These are phyloP conservation scores for Murina feae DNA, from an alignment of 2,113 vertebrate species.

Conservation along the genomic window DNA sequence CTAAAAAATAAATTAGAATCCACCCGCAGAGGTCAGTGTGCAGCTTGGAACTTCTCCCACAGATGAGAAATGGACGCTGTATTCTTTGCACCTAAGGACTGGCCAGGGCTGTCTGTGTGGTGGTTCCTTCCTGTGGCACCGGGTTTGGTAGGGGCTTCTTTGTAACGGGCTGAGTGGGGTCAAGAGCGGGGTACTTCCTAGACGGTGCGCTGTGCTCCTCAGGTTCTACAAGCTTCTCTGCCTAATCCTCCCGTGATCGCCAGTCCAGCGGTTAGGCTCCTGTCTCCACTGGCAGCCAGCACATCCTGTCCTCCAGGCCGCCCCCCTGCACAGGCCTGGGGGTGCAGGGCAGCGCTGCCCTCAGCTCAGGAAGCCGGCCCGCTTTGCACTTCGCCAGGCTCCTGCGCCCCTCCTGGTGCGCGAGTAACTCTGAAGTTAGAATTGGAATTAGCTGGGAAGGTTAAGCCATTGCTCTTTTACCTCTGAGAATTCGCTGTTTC, in stretches of 20 bases:
- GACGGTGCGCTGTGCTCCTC: not conserved
- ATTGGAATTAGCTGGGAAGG: slow-evolving; percentile 24
- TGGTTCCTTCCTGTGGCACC: slow-evolving; percentile 22
- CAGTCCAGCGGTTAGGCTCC: accelerated
- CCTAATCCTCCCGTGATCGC: not conserved
- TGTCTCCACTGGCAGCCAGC: accelerated
- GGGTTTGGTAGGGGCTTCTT: slow-evolving; percentile 36
- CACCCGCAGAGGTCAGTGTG: not conserved
- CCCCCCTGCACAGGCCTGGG: no score
- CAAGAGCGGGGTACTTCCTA: slow-evolving; percentile 5
- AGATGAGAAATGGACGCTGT: not conserved
- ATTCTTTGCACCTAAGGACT: slow-evolving; percentile 43
- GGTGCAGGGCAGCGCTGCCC: no score
- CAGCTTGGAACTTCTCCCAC: not conserved
- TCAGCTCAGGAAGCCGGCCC: slow-evolving; percentile 27
- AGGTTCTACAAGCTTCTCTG: not conserved
- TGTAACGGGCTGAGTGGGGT: slow-evolving; percentile 43
- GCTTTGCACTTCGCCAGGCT: slow-evolving; percentile 55
- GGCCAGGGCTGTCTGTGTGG: slow-evolving; percentile 4
- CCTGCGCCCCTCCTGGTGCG: slow-evolving; percentile 66
- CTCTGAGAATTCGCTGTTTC: slow-evolving; percentile 46
- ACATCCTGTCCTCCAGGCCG: not conserved
- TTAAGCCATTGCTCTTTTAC: slow-evolving; percentile 36
- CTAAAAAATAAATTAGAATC: not conserved
- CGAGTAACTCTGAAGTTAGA: slow-evolving; percentile 23